Evolutionary conservation across 2,888 invertebrate species (phyloP).

Genomic region (Pollenia amentaria): DNA sequence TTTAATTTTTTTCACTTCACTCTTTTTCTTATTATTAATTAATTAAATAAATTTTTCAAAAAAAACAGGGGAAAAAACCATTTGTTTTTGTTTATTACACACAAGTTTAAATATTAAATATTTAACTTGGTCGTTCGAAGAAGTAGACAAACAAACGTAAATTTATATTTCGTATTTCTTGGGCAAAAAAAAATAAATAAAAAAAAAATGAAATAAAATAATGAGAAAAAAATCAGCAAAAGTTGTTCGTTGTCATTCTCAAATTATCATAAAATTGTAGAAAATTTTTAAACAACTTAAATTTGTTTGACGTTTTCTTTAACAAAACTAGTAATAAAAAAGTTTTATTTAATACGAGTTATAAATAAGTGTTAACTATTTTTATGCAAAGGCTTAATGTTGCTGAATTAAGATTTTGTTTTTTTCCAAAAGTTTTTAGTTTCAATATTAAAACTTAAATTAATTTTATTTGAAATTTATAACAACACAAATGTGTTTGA

Average conservation of each 20-base stretch:
- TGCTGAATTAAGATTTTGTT: no score
- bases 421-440: no score
- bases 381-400: background rate
- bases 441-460: no score
- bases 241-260: slow-evolving; percentile 33
- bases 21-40: slow-evolving; percentile 74
- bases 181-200: background rate
- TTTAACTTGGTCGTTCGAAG: slow-evolving; percentile 14
- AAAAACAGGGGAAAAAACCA: background rate
- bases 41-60: slow-evolving; percentile 55
- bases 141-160: slow-evolving; percentile 7
- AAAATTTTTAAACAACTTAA: slow-evolving; percentile 13
- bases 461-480: no score
- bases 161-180: background rate
- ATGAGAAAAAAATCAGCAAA: background rate
- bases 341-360: background rate
- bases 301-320: slow-evolving; percentile 27
- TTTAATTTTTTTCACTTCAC: slow-evolving; percentile 40
- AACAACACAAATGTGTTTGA: no score
- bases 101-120: slow-evolving; percentile 29
- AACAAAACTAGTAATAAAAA: background rate
- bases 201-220: no score
- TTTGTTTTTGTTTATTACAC: slow-evolving; percentile 35
- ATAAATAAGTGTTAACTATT: background rate
- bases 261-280: slow-evolving; percentile 45